phyloP scores from a whole-genome alignment of 2,888 invertebrate species.

The Sthenelais limicola region DNA sequence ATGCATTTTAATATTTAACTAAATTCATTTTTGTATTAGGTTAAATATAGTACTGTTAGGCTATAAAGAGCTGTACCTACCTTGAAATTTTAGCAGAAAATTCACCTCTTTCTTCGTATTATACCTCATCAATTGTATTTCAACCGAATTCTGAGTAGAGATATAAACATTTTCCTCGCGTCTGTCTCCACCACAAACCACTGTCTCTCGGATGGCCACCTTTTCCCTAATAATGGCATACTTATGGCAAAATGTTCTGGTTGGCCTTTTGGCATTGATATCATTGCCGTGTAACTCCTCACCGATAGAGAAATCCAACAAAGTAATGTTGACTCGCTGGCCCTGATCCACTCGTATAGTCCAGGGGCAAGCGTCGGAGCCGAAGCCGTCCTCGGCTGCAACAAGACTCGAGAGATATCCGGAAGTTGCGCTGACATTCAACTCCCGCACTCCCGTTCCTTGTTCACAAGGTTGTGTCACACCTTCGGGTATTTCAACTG shows the following conservation, averaged over 20 bases:
- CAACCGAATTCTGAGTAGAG: slow-evolving; percentile 32
- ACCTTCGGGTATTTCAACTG: too few relatives aligned
- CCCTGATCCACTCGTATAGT: slow-evolving; percentile 31
- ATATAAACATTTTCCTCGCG: slow-evolving; percentile 37
- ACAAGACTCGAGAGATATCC: slow-evolving; percentile 37
- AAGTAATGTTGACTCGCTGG: slow-evolving; percentile 37
- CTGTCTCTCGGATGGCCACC: slow-evolving; percentile 17
- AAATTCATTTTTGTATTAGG: too few relatives aligned
- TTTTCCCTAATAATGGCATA: slow-evolving; percentile 32
- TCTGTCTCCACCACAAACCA: slow-evolving; percentile 37
- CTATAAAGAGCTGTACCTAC: slow-evolving; percentile 35
- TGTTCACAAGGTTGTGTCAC: too few relatives aligned
- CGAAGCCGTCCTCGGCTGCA: slow-evolving; percentile 37
- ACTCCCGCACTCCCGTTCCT: too few relatives aligned
- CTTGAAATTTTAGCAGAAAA: slow-evolving; percentile 47
- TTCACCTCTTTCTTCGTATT: slow-evolving; percentile 37
- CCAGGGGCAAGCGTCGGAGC: slow-evolving; percentile 36
- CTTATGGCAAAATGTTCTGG: slow-evolving; percentile 33
- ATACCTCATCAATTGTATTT: slow-evolving; percentile 36
- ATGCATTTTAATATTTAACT: too few relatives aligned
- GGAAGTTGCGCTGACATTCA: slow-evolving; percentile 29
- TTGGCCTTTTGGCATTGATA: slow-evolving; percentile 1
- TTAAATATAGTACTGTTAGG: not conserved
- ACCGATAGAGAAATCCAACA: slow-evolving; percentile 32
- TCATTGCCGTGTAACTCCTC: slow-evolving; percentile 16